Evolutionary conservation across 2,888 invertebrate species (phyloP).

Genomic region (Drosophila tripunctata): DNA sequence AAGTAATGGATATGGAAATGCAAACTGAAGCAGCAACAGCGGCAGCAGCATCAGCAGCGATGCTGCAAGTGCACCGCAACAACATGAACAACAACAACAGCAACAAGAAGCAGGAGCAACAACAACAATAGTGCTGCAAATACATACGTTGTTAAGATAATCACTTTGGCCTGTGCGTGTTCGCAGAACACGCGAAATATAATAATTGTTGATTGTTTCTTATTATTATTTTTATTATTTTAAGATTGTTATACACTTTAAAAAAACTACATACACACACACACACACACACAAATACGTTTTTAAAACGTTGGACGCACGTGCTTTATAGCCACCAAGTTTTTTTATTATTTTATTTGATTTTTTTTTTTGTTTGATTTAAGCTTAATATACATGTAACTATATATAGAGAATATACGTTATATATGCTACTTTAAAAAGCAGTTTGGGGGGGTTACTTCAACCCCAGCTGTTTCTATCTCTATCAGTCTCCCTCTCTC

Average conservation of each 20-base stretch:
- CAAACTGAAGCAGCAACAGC: background rate
- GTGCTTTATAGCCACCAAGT: constrained; percentile 43
- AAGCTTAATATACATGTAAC: constrained; percentile 14
- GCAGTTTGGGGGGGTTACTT: too few relatives aligned
- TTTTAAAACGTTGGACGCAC: constrained; percentile 48
- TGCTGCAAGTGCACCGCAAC: background rate
- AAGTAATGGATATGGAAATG: background rate
- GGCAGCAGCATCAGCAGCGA: background rate
- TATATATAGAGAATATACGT: too few relatives aligned
- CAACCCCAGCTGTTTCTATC: too few relatives aligned
- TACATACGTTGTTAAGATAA: background rate
- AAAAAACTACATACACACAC: constrained; percentile 12
- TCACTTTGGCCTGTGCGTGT: constrained; percentile 18
- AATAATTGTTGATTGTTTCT: constrained; percentile 42
- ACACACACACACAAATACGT: constrained; percentile 22
- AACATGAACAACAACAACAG: background rate
- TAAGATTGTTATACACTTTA: constrained; percentile 49
- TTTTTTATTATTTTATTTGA: too few relatives aligned
- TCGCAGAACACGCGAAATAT: constrained; percentile 18
- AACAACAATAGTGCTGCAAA: background rate
- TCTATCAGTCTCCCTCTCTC: background rate
- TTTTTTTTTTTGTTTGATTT: too few relatives aligned
- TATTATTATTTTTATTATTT: constrained; percentile 35
- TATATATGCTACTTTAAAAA: too few relatives aligned
- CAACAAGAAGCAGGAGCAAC: background rate